These are phyloP conservation scores for Pipa parva DNA, from an alignment of 2,113 vertebrate genomes.

Conservation along the genomic window DNA sequence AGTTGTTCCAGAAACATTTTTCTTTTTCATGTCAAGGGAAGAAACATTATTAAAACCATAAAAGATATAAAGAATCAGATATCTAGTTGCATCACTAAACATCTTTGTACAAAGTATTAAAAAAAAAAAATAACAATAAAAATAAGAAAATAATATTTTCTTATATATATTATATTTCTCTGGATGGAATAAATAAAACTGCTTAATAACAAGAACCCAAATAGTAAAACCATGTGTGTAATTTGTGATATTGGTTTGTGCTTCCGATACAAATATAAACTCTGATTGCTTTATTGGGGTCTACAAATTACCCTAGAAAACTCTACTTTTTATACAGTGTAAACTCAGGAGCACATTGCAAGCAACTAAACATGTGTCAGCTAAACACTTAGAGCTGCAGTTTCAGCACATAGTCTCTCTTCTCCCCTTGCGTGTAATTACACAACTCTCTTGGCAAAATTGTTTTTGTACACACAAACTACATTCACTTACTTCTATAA, in stretches of 20 bases:
- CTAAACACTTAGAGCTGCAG: constrained; percentile 13
- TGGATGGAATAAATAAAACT: no score
- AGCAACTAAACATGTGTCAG: constrained; percentile 27
- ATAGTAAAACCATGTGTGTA: no score
- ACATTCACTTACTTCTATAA: constrained; percentile 60
- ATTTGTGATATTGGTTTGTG: not conserved
- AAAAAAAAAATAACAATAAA: no score
- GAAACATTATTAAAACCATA: no score
- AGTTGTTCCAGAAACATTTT: no score
- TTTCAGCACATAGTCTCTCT: constrained; percentile 26
- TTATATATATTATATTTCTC: no score
- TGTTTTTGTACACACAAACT: constrained; percentile 77
- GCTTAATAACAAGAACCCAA: no score
- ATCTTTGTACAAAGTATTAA: no score
- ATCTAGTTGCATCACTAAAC: no score
- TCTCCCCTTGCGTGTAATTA: constrained; percentile 60
- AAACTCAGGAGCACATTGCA: constrained; percentile 23
- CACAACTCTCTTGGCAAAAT: constrained; percentile 61
- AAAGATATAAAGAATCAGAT: no score
- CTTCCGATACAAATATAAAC: constrained; percentile 1
- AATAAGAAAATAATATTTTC: no score
- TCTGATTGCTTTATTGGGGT: constrained; percentile 11
- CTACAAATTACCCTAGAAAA: not conserved
- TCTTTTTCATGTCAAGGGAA: no score
- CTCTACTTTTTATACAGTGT: constrained; percentile 2